A percentile compares a stretch with the other conserved stretches of the same genome.
These are phyloP conservation scores for Anomalospiza imberbis DNA, from an alignment of 2,797 vertebrate species.

Conservation along the genomic window DNA sequence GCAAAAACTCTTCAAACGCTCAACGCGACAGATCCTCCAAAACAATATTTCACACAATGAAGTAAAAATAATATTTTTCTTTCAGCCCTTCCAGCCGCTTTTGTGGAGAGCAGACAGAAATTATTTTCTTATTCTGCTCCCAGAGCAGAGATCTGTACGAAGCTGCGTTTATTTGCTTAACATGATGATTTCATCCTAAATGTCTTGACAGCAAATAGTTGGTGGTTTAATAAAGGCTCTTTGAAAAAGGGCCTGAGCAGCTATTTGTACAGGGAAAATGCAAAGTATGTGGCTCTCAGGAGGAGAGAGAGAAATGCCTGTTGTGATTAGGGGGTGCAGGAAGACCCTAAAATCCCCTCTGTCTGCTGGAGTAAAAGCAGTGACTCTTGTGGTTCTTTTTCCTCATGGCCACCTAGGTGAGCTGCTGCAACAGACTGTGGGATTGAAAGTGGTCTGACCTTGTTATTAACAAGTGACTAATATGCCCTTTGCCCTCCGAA, in stretches of 20 bases:
- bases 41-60: constrained; percentile 87
- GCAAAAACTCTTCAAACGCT: constrained; percentile 81
- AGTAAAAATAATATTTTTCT: constrained; percentile 90
- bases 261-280: constrained; percentile 69
- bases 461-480: constrained; percentile 22
- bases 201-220: constrained; percentile 80
- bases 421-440: not conserved
- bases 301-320: constrained; percentile 46
- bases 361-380: not conserved
- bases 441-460: not conserved
- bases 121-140: constrained; percentile 83
- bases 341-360: not conserved
- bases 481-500: not conserved
- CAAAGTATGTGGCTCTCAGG: constrained; percentile 57
- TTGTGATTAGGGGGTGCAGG: constrained; percentile 29
- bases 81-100: constrained; percentile 80
- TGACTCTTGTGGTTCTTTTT: not conserved
- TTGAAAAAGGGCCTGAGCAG: constrained; percentile 67
- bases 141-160: constrained; percentile 80
- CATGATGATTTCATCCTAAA: constrained; percentile 82
- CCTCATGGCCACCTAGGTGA: not conserved
- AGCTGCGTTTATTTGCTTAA: constrained; percentile 84
- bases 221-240: constrained; percentile 80
- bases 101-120: constrained; percentile 81
- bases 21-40: constrained; percentile 78